Base-by-base conservation (phyloP, 2,797 vertebrate genomes). In the Sylvia borin region DNA sequence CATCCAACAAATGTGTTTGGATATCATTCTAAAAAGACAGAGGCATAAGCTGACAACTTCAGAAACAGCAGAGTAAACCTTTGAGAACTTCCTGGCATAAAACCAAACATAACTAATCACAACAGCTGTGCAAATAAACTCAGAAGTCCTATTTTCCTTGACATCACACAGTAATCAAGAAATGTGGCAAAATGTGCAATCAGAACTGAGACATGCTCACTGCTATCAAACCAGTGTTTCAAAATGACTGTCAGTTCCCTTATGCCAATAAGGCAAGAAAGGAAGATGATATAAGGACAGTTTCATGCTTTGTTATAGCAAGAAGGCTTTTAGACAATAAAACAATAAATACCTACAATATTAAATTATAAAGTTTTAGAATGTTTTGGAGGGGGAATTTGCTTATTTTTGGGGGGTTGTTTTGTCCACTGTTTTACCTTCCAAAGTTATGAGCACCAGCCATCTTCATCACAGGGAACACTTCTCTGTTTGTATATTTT, bases 91-190 rank as follows among this genome's bases (percentile, higher is more conserved):
- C 16, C 27, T 88, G 93, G 82, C 82, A 91, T 72, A 61, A 91
- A 83, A 24, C 62, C 85, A 88, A 91, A 84, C 47, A 58, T 84
- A 95, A 82, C 42, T 79, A 88, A 92, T 74, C 54, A 85, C 54
- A 88, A 55, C 66, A 94, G 79, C 90, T 93, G 88, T 93, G 73
- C 83, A 85, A 93, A 92, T 93, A 80, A 94, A 72, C 83, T 65
- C 68, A 38, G 31, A 92, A 83, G 47, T 68, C 31, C 32, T 77
- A 7, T 79, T 90, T 85, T 62, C 42, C 36, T 84, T 88, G 83
- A 84, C 36, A 86, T 72, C 48, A 50, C 13, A 31, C 11, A 67
- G 20, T 58, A 86, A 94, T 67, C 45, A 73, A 77, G 62, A 66
- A 77, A 91, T 6, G 24, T 27, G 18, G 42, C 53, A 91, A 91